Percentiles rank a stretch among this genome's conserved stretches.
Conservation (phyloP, 92 coral and sea anemone genomes). For the Epizoanthus stellaris region DNA sequence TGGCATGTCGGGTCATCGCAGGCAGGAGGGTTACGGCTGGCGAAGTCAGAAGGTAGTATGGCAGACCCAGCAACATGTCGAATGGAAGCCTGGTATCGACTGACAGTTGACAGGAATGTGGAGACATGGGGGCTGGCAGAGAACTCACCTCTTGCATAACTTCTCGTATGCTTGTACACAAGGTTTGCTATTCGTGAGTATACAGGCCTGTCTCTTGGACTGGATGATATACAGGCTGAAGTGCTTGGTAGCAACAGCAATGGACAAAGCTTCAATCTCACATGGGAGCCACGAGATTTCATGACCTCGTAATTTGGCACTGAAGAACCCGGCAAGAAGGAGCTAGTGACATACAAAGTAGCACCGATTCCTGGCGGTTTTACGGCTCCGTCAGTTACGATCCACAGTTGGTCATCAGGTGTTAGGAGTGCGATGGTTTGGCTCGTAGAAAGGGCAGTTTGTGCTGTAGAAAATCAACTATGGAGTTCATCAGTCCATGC, state of each 20-base stretch:
- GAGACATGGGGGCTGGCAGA: not conserved
- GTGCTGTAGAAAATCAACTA: too few species aligned
- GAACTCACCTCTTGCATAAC: not conserved
- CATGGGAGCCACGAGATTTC: not conserved
- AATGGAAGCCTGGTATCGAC: too few species aligned
- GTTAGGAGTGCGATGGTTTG: too few species aligned
- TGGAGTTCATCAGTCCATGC: too few species aligned
- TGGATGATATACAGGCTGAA: not conserved
- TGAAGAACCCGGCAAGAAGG: constrained; percentile 2
- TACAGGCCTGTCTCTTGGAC: too few species aligned
- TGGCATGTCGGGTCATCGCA: too few species aligned
- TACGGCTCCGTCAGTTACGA: not conserved
- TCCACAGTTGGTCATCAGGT: too few species aligned
- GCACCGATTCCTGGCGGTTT: not conserved
- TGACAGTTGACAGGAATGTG: too few species aligned
- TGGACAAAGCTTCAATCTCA: not conserved
- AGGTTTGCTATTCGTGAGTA: not conserved
- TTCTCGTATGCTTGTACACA: constrained; percentile 10
- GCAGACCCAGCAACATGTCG: too few species aligned
- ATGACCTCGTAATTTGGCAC: not conserved
- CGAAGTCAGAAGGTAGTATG: too few species aligned
- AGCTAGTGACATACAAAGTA: not conserved
- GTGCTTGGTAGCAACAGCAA: constrained; percentile 13
- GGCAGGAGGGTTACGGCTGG: too few species aligned
- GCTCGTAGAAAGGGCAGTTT: too few species aligned